A percentile compares a stretch with the other conserved stretches of the same genome.
Conservation (phyloP, 2,113 vertebrate genomes). For the Anguilla rostrata region DNA sequence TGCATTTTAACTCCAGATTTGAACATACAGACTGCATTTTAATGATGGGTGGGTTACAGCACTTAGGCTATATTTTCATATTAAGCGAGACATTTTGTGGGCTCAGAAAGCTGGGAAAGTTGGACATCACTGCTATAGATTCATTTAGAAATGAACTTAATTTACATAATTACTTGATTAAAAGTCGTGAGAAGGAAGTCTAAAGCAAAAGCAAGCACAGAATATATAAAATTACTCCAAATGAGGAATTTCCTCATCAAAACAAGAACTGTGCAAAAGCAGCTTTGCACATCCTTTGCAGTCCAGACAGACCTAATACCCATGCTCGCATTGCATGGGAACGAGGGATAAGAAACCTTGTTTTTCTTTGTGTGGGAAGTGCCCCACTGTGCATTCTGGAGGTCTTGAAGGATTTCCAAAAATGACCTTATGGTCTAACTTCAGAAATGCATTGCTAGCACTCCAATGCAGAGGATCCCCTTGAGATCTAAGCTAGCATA, state of each 20-base stretch:
- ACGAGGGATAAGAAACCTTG: constrained; percentile 29
- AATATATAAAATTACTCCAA: constrained; percentile 61
- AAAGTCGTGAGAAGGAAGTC: no score
- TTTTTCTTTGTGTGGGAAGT: constrained; percentile 38
- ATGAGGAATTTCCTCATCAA: constrained; percentile 62
- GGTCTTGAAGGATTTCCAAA: constrained; percentile 42
- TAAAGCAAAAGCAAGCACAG: constrained; percentile 33
- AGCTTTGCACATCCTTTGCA: constrained; percentile 21
- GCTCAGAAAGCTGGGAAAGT: no score
- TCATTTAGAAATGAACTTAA: no score
- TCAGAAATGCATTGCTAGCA: constrained; percentile 43
- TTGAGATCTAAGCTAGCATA: no score
- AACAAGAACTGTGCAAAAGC: constrained; percentile 53
- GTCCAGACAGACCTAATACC: constrained; percentile 37
- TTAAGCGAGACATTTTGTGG: no score
- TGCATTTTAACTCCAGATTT: no score
- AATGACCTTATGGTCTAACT: constrained; percentile 46
- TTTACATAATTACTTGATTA: no score
- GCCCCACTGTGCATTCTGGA: constrained; percentile 49
- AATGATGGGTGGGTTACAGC: constrained; percentile 13
- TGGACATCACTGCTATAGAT: no score
- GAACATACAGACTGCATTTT: no score
- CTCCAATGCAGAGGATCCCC: background rate
- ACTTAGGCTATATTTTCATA: no score
- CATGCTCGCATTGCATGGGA: constrained; percentile 38